These are phyloP conservation scores for Saxidomus purpurata DNA, from an alignment of 1,140 invertebrate species.

Conservation along the genomic window DNA sequence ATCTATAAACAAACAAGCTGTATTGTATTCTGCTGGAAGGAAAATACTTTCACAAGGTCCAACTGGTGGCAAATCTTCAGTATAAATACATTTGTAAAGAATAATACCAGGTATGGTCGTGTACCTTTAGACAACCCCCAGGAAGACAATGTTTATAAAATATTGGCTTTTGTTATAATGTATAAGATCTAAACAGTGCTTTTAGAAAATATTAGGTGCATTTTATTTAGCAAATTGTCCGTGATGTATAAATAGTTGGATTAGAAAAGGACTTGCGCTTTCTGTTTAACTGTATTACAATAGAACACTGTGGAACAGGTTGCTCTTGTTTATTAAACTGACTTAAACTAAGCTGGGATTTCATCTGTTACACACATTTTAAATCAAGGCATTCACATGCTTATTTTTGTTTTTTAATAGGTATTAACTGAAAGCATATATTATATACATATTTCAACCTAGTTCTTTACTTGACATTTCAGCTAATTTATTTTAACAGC, in stretches of 20 bases:
- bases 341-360: background rate
- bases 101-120: background rate
- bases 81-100: background rate
- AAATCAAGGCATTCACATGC: background rate
- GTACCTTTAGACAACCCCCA: background rate
- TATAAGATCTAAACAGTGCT: background rate
- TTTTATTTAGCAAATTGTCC: background rate
- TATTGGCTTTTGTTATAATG: background rate
- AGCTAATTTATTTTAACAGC: background rate
- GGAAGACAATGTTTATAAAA: background rate
- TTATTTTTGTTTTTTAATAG: background rate
- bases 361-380: background rate
- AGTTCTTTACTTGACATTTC: background rate
- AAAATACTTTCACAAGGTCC: background rate
- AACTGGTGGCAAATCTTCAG: background rate
- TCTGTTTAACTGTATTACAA: background rate
- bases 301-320: background rate
- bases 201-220: background rate
- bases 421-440: background rate
- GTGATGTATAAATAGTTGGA: background rate
- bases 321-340: background rate
- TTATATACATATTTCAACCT: background rate
- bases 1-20: background rate
- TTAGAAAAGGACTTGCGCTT: background rate
- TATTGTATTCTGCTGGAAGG: background rate